Percentiles rank a stretch among this genome's conserved stretches.
These are phyloP conservation scores for Spinus olivaceus DNA, from an alignment of 2,797 vertebrate genomes.

Conservation along the genomic window DNA sequence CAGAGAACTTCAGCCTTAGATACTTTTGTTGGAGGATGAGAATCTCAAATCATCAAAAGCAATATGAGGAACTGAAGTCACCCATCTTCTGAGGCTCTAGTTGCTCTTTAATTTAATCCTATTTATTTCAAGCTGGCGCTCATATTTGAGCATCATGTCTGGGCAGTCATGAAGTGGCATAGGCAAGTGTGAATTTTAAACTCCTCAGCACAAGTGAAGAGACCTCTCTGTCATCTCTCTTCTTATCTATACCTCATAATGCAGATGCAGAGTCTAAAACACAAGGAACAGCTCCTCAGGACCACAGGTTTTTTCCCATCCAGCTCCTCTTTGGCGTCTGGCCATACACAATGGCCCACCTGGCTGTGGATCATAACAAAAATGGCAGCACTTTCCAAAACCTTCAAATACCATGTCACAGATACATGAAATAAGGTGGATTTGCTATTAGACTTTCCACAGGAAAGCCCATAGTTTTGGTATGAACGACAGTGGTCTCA, in stretches of 20 bases:
- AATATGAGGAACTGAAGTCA: not conserved
- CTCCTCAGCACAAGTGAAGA: not conserved
- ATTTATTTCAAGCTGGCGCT: not conserved
- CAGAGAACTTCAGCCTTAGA: not conserved
- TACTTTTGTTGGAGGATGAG: not conserved
- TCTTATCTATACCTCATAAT: not conserved
- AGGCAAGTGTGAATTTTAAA: not conserved
- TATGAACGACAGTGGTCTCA: not conserved
- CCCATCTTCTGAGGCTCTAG: not conserved
- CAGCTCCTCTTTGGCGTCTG: not conserved
- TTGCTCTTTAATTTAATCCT: not conserved
- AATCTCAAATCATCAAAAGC: not conserved
- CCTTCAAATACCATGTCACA: not conserved
- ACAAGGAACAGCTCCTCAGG: not conserved
- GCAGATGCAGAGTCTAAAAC: not conserved
- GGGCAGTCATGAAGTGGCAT: fast-evolving
- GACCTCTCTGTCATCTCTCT: not conserved
- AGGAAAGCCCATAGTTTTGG: not conserved
- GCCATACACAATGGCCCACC: fast-evolving
- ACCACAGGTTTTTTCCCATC: fast-evolving
- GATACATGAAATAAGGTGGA: not conserved
- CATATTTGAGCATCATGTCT: not conserved
- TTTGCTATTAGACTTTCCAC: not conserved
- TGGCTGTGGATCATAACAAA: not conserved
- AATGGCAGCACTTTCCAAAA: not conserved